phyloP scores from a whole-genome alignment of 2,113 vertebrate genomes.

The Marmota monax region DNA sequence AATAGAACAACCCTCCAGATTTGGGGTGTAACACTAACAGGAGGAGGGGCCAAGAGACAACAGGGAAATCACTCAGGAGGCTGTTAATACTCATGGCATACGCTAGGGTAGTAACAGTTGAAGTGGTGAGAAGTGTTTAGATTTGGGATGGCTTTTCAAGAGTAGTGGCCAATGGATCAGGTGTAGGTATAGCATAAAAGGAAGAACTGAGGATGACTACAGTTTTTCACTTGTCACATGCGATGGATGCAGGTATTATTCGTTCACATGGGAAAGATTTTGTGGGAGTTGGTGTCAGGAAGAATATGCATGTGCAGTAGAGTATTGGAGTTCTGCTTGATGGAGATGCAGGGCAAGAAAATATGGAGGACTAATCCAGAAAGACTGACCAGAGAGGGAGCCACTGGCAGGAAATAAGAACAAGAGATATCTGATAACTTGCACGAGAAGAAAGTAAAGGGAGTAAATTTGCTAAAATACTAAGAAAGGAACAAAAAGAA shows the following conservation, averaged over 20 bases:
- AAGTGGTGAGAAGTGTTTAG: neutral
- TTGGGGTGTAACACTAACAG: neutral
- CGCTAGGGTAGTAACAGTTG: no score
- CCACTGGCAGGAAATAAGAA: neutral
- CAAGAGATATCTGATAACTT: neutral
- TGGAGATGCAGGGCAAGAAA: neutral
- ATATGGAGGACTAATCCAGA: neutral
- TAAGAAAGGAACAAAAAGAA: neutral
- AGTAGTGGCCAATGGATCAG: neutral
- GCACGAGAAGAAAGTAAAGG: neutral
- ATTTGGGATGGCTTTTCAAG: neutral
- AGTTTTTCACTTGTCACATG: neutral
- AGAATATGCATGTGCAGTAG: fast-evolving
- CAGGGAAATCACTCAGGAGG: neutral
- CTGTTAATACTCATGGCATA: neutral
- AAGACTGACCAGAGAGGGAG: neutral
- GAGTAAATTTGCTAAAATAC: neutral
- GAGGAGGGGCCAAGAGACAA: neutral
- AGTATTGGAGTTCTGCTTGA: neutral
- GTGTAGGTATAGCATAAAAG: neutral
- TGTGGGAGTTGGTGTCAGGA: no score
- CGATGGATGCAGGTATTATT: neutral
- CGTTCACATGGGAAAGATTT: neutral
- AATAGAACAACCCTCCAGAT: neutral
- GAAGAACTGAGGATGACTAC: neutral